Evolutionary conservation across 1,140 invertebrate species (phyloP).

Genomic region (Drosophila lini): DNA sequence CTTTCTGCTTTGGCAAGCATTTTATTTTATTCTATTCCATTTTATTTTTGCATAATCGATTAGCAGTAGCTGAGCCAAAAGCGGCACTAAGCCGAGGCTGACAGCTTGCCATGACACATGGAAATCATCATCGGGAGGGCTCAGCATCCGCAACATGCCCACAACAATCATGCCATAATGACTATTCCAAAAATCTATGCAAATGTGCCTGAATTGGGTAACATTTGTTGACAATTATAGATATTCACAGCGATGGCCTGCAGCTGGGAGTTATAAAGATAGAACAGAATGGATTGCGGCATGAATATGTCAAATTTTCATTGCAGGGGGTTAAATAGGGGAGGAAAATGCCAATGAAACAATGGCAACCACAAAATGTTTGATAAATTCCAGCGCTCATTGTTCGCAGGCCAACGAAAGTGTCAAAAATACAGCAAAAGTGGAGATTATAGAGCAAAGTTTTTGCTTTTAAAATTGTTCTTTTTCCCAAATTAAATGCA

Average conservation of each 20-base stretch:
- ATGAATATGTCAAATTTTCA: conserved; percentile 29
- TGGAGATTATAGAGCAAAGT: neutral
- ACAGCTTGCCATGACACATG: conserved; percentile 58
- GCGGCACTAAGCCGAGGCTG: conserved; percentile 25
- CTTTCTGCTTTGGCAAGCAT: conserved; percentile 41
- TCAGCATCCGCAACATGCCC: conserved; percentile 9
- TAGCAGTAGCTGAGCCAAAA: conserved; percentile 48
- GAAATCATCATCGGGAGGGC: conserved; percentile 47
- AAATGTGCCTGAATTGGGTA: conserved; percentile 46
- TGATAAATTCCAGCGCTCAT: conserved; percentile 9
- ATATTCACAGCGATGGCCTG: conserved; percentile 61
- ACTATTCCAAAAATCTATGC: conserved; percentile 43
- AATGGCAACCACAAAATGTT: conserved; percentile 22
- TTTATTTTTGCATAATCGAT: conserved; percentile 72
- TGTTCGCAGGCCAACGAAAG: conserved; percentile 7
- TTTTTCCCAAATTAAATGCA: neutral
- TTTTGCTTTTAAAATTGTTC: too few species aligned
- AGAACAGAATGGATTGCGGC: conserved; percentile 19
- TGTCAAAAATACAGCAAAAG: conserved; percentile 10
- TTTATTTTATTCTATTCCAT: conserved; percentile 68
- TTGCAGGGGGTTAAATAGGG: neutral
- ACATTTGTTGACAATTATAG: conserved; percentile 66
- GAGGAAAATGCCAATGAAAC: neutral
- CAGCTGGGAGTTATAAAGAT: conserved; percentile 52
- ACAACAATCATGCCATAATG: conserved; percentile 42